A percentile compares a stretch with the other conserved stretches of the same genome.
phyloP scores from a whole-genome alignment of 2,888 invertebrate genomes.

The Cataglyphis rosenhaueri region DNA sequence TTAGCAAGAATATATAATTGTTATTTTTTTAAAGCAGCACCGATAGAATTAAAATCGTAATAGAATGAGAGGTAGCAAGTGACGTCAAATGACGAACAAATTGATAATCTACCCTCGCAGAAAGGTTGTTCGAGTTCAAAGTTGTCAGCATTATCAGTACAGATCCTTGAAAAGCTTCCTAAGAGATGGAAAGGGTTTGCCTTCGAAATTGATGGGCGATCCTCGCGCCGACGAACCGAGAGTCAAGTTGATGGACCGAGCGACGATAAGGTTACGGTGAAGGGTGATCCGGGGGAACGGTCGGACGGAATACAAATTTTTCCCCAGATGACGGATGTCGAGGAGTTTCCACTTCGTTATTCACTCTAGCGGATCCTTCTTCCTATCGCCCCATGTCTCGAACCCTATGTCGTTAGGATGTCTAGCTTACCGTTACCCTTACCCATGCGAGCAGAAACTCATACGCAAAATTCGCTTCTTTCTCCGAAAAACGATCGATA shows the following conservation, averaged over 20 bases:
- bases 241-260: constrained; percentile 82
- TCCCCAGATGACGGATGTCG: constrained; percentile 78
- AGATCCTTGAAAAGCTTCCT: constrained; percentile 53
- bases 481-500: constrained; percentile 14
- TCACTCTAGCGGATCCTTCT: constrained; percentile 63
- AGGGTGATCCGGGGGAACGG: constrained; percentile 72
- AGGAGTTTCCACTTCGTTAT: constrained; percentile 80
- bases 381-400: constrained; percentile 56
- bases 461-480: constrained; percentile 63
- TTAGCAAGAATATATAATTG: not conserved
- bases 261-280: constrained; percentile 79
- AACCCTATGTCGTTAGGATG: constrained; percentile 49
- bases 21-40: not conserved
- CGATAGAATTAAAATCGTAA: constrained; percentile 28
- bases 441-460: constrained; percentile 49
- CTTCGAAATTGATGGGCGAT: constrained; percentile 79
- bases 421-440: constrained; percentile 21
- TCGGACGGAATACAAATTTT: constrained; percentile 80
- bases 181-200: constrained; percentile 68
- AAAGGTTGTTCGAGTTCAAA: constrained; percentile 31
- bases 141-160: constrained; percentile 32
- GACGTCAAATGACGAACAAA: constrained; percentile 36
- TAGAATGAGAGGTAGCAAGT: constrained; percentile 18
- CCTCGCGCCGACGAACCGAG: constrained; percentile 74
- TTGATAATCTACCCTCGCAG: constrained; percentile 14